These are phyloP conservation scores for Tinamus guttatus DNA, from an alignment of 2,113 vertebrate genomes.

Conservation along the genomic window DNA sequence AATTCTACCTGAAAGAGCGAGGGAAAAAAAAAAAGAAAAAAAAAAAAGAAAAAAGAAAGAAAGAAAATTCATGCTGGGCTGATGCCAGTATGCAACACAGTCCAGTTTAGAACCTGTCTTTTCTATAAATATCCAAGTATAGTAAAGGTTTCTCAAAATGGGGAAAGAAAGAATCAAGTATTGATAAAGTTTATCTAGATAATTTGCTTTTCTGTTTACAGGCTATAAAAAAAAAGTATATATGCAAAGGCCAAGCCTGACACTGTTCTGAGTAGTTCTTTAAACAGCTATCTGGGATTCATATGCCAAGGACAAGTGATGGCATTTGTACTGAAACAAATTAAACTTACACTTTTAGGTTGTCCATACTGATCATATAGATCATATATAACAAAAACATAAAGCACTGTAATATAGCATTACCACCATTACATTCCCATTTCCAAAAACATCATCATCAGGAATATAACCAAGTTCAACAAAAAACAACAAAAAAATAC, in stretches of 20 bases:
- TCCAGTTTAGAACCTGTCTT: not conserved
- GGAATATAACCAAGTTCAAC: not conserved
- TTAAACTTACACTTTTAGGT: not conserved
- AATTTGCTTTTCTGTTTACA: not conserved
- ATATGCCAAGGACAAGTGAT: not conserved
- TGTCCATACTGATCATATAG: not conserved
- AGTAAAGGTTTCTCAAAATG: not conserved
- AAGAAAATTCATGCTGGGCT: not conserved
- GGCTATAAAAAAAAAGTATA: too few relatives aligned
- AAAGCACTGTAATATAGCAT: accelerated
- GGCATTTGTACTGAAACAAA: not conserved
- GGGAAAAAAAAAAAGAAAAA: not conserved
- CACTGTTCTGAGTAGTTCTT: not conserved
- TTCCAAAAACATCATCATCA: not conserved
- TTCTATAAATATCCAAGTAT: not conserved
- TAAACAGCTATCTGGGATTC: not conserved
- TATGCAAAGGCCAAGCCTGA: not conserved
- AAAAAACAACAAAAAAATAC: not conserved
- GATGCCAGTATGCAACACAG: not conserved
- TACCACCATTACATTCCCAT: not conserved
- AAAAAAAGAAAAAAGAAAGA: too few relatives aligned
- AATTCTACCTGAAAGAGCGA: not conserved
- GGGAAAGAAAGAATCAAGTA: too few relatives aligned
- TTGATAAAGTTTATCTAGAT: not conserved
- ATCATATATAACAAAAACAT: not conserved